Conservation (phyloP, 2,113 vertebrate species). For the Halcyon malimbica region DNA sequence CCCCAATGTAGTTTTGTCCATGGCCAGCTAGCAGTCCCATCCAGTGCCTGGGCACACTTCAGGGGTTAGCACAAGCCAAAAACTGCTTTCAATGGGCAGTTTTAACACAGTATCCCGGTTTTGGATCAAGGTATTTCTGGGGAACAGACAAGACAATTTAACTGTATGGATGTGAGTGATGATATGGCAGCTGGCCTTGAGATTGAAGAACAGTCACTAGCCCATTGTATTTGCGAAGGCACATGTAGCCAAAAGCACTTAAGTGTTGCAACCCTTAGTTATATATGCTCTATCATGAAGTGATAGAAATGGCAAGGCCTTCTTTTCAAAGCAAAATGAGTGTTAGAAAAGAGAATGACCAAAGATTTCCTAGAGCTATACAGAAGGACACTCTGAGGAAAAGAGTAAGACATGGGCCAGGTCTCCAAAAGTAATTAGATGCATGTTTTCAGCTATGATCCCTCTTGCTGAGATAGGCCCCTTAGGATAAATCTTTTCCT, state of each 20-base stretch:
- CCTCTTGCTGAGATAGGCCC: not conserved
- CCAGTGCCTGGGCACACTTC: not conserved
- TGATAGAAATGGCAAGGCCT: not conserved
- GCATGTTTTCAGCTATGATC: not conserved
- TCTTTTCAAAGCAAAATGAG: not conserved
- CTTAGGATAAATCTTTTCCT: not conserved
- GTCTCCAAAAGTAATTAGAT: not conserved
- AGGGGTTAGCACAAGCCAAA: not conserved
- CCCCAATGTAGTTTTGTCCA: not conserved
- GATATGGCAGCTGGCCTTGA: not conserved
- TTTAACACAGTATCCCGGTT: not conserved
- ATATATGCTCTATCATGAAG: not conserved
- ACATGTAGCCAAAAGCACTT: not conserved
- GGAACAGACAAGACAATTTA: not conserved
- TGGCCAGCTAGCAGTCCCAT: not conserved
- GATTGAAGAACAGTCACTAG: not conserved
- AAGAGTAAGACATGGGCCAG: not conserved
- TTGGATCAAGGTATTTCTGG: not conserved
- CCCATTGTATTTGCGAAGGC: not conserved
- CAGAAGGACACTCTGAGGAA: not conserved
- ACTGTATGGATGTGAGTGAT: not conserved
- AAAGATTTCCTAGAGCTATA: conserved; percentile 8
- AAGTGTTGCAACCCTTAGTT: not conserved
- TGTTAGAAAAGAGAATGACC: not conserved
- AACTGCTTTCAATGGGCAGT: not conserved